Conservation (phyloP, 92 coral and sea anemone genomes). For the Porites lobata region DNA sequence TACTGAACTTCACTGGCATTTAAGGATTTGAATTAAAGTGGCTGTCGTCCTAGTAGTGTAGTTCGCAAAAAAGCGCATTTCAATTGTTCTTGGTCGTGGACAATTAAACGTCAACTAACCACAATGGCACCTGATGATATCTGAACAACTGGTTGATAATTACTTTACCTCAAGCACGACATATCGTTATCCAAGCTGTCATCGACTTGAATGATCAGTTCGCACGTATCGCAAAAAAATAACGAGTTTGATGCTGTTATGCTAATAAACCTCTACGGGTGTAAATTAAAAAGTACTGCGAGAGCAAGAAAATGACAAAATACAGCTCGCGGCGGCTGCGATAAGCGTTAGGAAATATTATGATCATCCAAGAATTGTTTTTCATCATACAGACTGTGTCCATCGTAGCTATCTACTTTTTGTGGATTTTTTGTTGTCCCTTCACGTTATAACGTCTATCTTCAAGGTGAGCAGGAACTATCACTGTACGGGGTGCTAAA, state of each 20-base stretch:
- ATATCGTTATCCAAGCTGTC: constrained; percentile 3
- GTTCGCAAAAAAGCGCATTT: no score
- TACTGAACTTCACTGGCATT: no score
- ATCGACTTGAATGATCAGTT: not conserved
- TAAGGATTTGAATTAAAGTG: no score
- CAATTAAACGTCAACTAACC: not conserved
- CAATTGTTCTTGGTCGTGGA: no score
- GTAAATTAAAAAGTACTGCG: not conserved
- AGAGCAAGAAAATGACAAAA: not conserved
- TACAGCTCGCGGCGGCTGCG: not conserved
- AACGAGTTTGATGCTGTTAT: not conserved
- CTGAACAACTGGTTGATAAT: not conserved
- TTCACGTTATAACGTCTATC: not conserved
- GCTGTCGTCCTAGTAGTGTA: no score
- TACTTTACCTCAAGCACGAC: not conserved
- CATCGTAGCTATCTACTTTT: constrained; percentile 26
- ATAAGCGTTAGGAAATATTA: not conserved
- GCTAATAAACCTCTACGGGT: constrained; percentile 8
- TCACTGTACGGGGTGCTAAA: no score
- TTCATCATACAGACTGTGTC: constrained; percentile 43
- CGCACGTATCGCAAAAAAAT: not conserved
- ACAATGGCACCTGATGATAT: not conserved
- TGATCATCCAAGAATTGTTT: constrained; percentile 50
- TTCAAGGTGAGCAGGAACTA: no score
- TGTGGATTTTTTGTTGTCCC: constrained; percentile 67